Evolutionary conservation across 2,797 vertebrate genomes (phyloP).

Genomic region (Muscicapa striata): DNA sequence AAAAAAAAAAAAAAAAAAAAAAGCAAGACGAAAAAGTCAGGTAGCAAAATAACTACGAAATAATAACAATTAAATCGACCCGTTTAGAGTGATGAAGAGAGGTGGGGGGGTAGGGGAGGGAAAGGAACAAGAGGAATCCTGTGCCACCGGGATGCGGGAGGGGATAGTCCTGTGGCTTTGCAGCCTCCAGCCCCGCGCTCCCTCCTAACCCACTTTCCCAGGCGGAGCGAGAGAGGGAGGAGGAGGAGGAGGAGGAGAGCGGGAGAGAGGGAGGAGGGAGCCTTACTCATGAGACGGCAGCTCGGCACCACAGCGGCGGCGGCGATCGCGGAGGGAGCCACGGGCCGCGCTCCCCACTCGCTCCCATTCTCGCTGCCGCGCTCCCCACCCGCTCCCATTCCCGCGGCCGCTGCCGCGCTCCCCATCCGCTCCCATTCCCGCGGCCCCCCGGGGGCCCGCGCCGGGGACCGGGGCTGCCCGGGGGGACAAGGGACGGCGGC

Average conservation of each 20-base stretch:
- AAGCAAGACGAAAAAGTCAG: neutral
- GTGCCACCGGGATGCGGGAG: conserved; percentile 5
- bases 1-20: fast-evolving
- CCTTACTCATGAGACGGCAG: conserved; percentile 40
- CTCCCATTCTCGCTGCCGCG: neutral
- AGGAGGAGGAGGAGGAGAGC: neutral
- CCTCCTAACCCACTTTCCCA: conserved; percentile 83
- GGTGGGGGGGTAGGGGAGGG: neutral
- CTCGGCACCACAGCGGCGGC: conserved; percentile 29
- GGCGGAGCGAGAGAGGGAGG: conserved; percentile 60
- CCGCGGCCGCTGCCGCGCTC: neutral
- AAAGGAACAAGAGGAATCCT: conserved; percentile 13
- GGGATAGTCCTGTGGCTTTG: conserved; percentile 66
- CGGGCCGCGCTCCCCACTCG: neutral
- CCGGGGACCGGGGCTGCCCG: conserved; percentile 29
- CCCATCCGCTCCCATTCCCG: neutral
- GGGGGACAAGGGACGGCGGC: conserved; percentile 79
- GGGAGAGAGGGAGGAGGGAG: neutral
- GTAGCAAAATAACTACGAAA: conserved; percentile 12
- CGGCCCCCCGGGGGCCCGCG: neutral
- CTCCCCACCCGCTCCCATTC: neutral
- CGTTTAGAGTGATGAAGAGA: conserved; percentile 21
- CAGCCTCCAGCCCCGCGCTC: conserved; percentile 61
- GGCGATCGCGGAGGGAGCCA: neutral
- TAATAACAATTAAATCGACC: conserved; percentile 6